These are phyloP conservation scores for Merodon equestris DNA, from an alignment of 2,888 invertebrate species.

Conservation along the genomic window DNA sequence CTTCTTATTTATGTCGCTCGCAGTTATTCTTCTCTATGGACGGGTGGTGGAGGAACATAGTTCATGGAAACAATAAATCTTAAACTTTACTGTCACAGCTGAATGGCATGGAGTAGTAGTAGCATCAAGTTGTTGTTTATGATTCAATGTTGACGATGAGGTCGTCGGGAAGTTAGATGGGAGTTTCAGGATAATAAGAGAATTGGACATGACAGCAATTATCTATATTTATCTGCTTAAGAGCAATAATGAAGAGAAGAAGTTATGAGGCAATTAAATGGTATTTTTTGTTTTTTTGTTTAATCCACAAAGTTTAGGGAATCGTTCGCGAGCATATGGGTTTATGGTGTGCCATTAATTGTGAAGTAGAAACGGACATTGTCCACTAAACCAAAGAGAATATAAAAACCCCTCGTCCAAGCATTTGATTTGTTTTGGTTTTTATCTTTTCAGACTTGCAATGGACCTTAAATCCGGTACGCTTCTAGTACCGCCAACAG, in stretches of 20 bases:
- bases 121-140: slow-evolving; percentile 18
- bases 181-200: not conserved
- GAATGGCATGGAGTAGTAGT: too few species aligned
- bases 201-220: slow-evolving; percentile 3
- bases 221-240: not conserved
- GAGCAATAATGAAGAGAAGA: not conserved
- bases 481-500: slow-evolving; percentile 87
- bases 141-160: slow-evolving; percentile 1
- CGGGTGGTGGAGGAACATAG: not conserved
- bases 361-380: too few species aligned
- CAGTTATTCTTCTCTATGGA: not conserved
- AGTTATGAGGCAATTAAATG: not conserved
- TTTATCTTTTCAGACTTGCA: slow-evolving; percentile 73
- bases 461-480: slow-evolving; percentile 81
- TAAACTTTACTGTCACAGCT: not conserved
- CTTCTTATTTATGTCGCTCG: slow-evolving; percentile 4
- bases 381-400: too few species aligned
- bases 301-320: not conserved
- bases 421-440: slow-evolving; percentile 10
- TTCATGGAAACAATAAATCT: slow-evolving; percentile 12
- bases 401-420: too few species aligned
- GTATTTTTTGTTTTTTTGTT: too few species aligned
- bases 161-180: not conserved
- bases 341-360: too few species aligned
- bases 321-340: too few species aligned